A percentile compares a stretch with the other conserved stretches of the same genome.
Conservation (phyloP, 2,113 vertebrate species). For the Percopsis transmontana region DNA sequence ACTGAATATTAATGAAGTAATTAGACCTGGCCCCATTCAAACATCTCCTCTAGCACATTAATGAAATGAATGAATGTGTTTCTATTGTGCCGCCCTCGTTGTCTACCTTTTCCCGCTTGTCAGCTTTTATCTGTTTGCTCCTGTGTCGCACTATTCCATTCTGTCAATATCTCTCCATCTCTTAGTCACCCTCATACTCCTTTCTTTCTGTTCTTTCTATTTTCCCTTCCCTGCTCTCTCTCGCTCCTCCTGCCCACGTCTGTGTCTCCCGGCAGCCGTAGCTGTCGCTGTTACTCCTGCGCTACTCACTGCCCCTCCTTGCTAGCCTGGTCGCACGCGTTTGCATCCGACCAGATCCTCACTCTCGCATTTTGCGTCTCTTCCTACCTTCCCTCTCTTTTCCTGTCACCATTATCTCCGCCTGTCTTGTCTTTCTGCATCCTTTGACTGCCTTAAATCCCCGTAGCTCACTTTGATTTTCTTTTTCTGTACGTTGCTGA, state of each 20-base stretch:
- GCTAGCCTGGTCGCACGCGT: conserved; percentile 83
- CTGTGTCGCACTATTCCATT: background rate
- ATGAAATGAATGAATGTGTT: conserved; percentile 10
- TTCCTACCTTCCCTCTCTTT: background rate
- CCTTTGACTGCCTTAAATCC: background rate
- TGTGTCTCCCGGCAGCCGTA: conserved; percentile 80
- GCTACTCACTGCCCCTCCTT: conserved; percentile 85
- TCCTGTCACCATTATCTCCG: background rate
- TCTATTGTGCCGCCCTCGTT: background rate
- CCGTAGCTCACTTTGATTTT: too few species aligned
- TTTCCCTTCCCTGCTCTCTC: background rate
- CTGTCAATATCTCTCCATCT: conserved; percentile 3
- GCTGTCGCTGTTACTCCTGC: conserved; percentile 89
- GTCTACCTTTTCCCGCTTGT: background rate
- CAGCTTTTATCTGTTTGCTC: background rate
- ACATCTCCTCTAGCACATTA: conserved; percentile 21
- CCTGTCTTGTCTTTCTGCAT: background rate
- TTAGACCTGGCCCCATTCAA: conserved; percentile 14
- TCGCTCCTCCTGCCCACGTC: conserved; percentile 60
- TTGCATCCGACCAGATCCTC: conserved; percentile 81
- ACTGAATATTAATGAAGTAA: conserved; percentile 38
- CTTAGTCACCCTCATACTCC: background rate
- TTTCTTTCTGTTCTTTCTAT: background rate
- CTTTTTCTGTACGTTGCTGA: background rate
- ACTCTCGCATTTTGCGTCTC: conserved; percentile 54